Percentiles rank a stretch among this genome's conserved stretches.
These are phyloP conservation scores for Leptarthrus brevirostris DNA, from an alignment of 2,888 invertebrate genomes.

Conservation along the genomic window DNA sequence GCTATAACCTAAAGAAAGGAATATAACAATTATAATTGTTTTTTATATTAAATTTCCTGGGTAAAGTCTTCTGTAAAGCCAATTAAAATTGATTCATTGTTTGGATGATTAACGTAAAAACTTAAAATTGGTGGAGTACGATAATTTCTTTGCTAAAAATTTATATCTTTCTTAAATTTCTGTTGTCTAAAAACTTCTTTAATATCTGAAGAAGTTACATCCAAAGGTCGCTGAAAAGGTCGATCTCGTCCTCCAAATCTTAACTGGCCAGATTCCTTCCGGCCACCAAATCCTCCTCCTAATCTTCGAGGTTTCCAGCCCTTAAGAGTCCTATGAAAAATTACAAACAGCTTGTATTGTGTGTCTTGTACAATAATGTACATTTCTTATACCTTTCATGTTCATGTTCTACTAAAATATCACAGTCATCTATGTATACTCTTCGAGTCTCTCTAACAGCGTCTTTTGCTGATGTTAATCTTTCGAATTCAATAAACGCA, in stretches of 20 bases:
- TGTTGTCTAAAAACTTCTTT: slow-evolving; percentile 57
- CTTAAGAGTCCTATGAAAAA: slow-evolving; percentile 66
- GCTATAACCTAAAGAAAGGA: no score
- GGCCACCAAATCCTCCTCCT: slow-evolving; percentile 90
- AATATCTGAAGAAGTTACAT: slow-evolving; percentile 59
- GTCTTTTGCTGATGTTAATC: slow-evolving; percentile 71
- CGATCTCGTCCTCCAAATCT: slow-evolving; percentile 85
- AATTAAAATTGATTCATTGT: no score
- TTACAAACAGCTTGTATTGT: not conserved
- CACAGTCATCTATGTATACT: slow-evolving; percentile 74
- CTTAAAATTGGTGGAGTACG: no score
- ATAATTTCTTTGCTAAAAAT: no score
- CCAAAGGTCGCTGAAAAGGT: slow-evolving; percentile 78
- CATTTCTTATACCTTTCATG: slow-evolving; percentile 70
- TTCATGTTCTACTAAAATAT: slow-evolving; percentile 82
- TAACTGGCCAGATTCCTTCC: slow-evolving; percentile 87
- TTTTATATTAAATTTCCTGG: no score
- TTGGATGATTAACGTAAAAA: no score
- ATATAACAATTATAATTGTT: no score
- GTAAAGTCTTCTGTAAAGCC: no score
- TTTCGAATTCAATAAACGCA: slow-evolving; percentile 85
- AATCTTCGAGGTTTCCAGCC: slow-evolving; percentile 88
- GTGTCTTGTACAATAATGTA: not conserved
- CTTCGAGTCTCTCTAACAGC: slow-evolving; percentile 74
- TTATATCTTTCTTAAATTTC: slow-evolving; percentile 26